These are phyloP conservation scores for Hippasteria phrygiana DNA, from an alignment of 53 echinoderm and acorn worm species.

Conservation along the genomic window DNA sequence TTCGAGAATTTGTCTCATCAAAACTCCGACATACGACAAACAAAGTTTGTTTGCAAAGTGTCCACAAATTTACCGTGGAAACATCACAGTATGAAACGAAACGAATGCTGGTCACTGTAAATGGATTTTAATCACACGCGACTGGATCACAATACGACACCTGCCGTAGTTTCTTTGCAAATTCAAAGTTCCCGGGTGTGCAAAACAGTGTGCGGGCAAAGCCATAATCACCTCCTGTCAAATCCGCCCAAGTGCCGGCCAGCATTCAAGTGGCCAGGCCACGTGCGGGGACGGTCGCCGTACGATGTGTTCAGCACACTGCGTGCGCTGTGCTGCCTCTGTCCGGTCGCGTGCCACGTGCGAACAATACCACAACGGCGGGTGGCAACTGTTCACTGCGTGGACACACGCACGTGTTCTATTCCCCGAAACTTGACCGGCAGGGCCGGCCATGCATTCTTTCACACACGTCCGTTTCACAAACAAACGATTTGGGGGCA, in stretches of 20 bases:
- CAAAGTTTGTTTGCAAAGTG: neutral
- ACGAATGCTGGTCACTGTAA: constrained; percentile 5
- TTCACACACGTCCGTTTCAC: constrained; percentile 21
- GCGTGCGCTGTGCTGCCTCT: neutral
- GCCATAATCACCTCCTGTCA: neutral
- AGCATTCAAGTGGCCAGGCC: constrained; percentile 15
- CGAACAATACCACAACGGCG: constrained; percentile 36
- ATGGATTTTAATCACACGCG: neutral
- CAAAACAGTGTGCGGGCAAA: neutral
- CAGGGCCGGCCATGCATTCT: constrained; percentile 3
- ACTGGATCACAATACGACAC: neutral
- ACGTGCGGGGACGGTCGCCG: constrained; percentile 32
- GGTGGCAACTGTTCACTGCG: constrained; percentile 2
- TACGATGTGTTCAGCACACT: constrained; percentile 4
- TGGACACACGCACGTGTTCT: constrained; percentile 18
- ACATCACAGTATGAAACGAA: neutral
- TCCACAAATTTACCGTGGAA: neutral
- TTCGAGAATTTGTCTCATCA: neutral
- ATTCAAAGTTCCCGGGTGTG: constrained; percentile 2
- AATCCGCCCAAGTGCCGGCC: constrained; percentile 4
- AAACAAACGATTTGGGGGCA: constrained; percentile 4
- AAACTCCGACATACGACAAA: neutral
- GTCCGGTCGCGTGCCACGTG: constrained; percentile 51
- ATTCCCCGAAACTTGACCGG: constrained; percentile 21
- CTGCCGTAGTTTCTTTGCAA: neutral